Base-by-base conservation (phyloP, 2,797 vertebrate species). In the Gallinago solitaria region DNA sequence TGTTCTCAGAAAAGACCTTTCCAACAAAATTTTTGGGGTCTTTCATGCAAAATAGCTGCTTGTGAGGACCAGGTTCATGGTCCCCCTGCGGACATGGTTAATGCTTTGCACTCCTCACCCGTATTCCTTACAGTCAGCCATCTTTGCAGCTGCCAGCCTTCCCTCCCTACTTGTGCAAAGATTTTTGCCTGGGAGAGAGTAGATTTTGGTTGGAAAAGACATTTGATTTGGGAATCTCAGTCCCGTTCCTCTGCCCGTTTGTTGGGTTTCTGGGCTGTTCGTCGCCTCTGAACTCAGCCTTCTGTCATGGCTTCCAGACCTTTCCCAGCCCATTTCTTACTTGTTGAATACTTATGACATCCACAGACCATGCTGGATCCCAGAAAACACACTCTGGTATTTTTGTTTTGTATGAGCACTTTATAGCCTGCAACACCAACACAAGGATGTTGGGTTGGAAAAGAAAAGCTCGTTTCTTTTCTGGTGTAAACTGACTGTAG, bases 321-420 rank as follows among this genome's bases (percentile, higher is more conserved):
- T 50, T 54, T 74, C 56, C 61, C 65, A 91, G 45, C n/a, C n/a
- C 14, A 5, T 47, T 94, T 54, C 73, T 43, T 84, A 53, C 53
- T n/a, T 78, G 24, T 39, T 78, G 28, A 77, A 67, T 16, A 50
- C 37, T 23, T 79, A 19, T 19, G 27, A 53, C 20, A 14, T 54
- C 28, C 79, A 59, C 32, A 81, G 48, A 50, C 35, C 0, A 0
- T 0, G 0, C 45, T 73, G 77, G 37, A 50, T 17, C 33, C 37
- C 59, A 81, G 74, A 83, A 92, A 83, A 50, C 8, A 54, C 37
- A 17, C 70, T 81, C 48, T 2, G 4, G 10, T 64, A 15, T 41
- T 71, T 93, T 60, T 14, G 19, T 89, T 89, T 83, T 43, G 83
- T 50, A 28, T 0, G 1, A 92, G 35, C 28, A n/a, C 69, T 75